Base-by-base conservation (phyloP, 2,113 vertebrate species). In the Chiloscyllium plagiosum region DNA sequence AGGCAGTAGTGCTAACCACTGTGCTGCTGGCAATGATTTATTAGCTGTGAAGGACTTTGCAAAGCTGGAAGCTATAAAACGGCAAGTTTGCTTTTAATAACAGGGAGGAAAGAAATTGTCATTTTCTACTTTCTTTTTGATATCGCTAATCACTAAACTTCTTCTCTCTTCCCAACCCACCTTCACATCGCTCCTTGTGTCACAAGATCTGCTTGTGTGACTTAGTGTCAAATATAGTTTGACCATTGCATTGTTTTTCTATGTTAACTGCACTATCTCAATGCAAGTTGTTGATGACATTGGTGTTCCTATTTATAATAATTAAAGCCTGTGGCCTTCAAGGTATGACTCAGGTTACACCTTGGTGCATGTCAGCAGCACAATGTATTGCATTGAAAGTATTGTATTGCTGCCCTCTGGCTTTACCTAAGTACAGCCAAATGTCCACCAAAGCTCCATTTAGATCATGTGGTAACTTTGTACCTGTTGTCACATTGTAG, bases 401-500 rank as follows among this genome's bases (percentile, higher is more conserved):
- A 26, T 24, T 4, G 10, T 61, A 89, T 12, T 61, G 26, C 50
- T 33, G 26, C 12, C 22, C 26, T 89, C 20, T 29, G 22, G 33
- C 3, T 0, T 6, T 42, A 7, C 20, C 47, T 50, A 8, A 29
- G 8, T 42, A 47, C 2, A 3, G 50, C 50, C 26, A 56, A 61
- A 61, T 61, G 87, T 61, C 52, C 10, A 19, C 1, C 4, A 13
- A 61, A 3, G 24, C 8, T 89, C 47, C 86, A 29, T 87, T 92
- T 50, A 12, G 85, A 6, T 20, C 1, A 7, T 52, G 22, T 19
- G 42, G 20, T 29, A 92, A 20, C 29, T 24, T 66, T 66, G 15
- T 65, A 22, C 7, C 33, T 92, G 56, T 92, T 92, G 89, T n/a
- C 33, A 19, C 29, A 5, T 86, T 94, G 15, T 95, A 99, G 99